These are phyloP conservation scores for Rhabdophis nuchalis DNA, from an alignment of 2,797 vertebrate genomes.

Conservation along the genomic window DNA sequence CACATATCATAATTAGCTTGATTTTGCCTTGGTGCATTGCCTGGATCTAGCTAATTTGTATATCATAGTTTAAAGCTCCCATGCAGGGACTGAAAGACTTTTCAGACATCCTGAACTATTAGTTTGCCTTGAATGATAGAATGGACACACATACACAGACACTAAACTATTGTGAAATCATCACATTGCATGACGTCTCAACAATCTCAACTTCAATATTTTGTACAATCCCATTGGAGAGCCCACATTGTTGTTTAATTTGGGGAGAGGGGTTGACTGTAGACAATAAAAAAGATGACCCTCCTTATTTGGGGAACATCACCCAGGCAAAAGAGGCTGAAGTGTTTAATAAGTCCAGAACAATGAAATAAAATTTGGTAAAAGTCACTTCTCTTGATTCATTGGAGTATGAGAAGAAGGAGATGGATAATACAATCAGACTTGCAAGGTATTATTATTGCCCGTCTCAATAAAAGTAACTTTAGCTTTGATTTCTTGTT, in stretches of 20 bases:
- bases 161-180: neutral
- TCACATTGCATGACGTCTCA: neutral
- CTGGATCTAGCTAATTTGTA: neutral
- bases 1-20: neutral
- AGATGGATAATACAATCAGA: neutral
- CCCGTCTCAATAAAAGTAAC: neutral
- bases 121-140: neutral
- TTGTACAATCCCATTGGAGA: neutral
- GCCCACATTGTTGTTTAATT: neutral
- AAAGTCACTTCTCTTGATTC: neutral
- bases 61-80: neutral
- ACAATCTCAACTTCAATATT: neutral
- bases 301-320: neutral
- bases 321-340: neutral
- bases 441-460: neutral
- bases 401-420: neutral
- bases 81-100: neutral
- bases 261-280: neutral
- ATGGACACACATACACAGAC: neutral
- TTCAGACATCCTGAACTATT: neutral
- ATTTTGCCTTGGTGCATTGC: neutral
- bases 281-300: neutral
- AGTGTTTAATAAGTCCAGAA: neutral
- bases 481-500: neutral
- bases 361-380: neutral